These are phyloP conservation scores for Pseudomyrmex gracilis DNA, from an alignment of 1,140 invertebrate species.

Conservation along the genomic window DNA sequence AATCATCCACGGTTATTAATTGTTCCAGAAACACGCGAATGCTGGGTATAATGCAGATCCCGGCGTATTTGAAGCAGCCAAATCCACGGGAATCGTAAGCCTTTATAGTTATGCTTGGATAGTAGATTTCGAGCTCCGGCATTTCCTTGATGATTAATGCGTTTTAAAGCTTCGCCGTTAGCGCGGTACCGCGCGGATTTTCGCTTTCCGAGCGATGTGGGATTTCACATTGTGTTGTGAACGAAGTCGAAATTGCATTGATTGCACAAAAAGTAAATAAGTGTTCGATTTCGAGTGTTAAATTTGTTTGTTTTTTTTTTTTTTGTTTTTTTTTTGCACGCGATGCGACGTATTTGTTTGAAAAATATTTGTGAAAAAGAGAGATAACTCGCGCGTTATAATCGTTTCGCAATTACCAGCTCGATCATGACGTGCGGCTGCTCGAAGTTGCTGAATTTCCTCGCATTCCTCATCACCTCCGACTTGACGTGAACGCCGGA, in stretches of 20 bases:
- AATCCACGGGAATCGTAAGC: slow-evolving; percentile 88
- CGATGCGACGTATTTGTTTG: background rate
- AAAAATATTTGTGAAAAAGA: background rate
- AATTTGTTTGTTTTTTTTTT: no score
- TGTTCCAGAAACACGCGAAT: slow-evolving; percentile 78
- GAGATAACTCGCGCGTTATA: background rate
- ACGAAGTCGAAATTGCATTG: no score
- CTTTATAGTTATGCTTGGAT: slow-evolving; percentile 86
- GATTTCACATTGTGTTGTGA: no score
- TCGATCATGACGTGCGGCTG: slow-evolving; percentile 83
- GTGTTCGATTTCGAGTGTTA: no score
- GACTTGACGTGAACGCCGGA: slow-evolving; percentile 86
- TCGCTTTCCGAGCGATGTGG: no score
- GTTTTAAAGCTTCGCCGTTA: slow-evolving; percentile 16
- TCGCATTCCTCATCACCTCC: slow-evolving; percentile 85
- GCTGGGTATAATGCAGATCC: slow-evolving; percentile 84
- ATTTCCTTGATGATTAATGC: slow-evolving; percentile 81
- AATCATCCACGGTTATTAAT: slow-evolving; percentile 81
- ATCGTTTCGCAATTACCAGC: slow-evolving; percentile 77
- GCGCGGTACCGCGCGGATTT: background rate
- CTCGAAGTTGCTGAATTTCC: slow-evolving; percentile 84
- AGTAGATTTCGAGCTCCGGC: slow-evolving; percentile 82
- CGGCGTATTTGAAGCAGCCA: slow-evolving; percentile 86
- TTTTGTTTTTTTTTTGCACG: no score
- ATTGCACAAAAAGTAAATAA: no score